These are phyloP conservation scores for Panonychus citri DNA, from an alignment of 1,140 invertebrate genomes.

Conservation along the genomic window DNA sequence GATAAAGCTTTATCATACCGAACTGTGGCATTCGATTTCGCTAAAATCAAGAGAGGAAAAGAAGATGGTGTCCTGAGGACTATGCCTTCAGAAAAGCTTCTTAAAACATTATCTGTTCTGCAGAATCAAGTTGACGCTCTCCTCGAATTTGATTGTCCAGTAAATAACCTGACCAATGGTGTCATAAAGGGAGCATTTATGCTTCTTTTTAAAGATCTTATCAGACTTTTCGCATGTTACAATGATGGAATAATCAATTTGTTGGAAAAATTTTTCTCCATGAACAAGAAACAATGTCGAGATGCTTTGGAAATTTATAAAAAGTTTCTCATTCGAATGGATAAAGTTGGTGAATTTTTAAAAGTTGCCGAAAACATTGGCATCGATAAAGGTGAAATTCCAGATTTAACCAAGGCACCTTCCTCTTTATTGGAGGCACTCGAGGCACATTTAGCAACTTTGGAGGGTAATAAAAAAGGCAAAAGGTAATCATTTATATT, in stretches of 20 bases:
- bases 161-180: conserved; percentile 88
- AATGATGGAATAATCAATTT: conserved; percentile 99
- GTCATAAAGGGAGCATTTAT: conserved; percentile 98
- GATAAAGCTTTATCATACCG: conserved; percentile 96
- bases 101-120: conserved; percentile 85
- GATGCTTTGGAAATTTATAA: conserved; percentile 97
- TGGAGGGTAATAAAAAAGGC: conserved; percentile 67
- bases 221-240: conserved; percentile 95
- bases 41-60: conserved; percentile 95
- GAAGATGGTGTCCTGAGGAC: conserved; percentile 87
- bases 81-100: conserved; percentile 88
- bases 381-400: conserved; percentile 96
- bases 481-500: conserved; percentile 2
- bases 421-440: conserved; percentile 90
- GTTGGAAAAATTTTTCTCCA: conserved; percentile 84
- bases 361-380: conserved; percentile 95
- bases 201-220: conserved; percentile 92
- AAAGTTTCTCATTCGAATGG: conserved; percentile 95
- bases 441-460: conserved; percentile 72
- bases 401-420: conserved; percentile 94
- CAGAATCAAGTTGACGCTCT: conserved; percentile 85
- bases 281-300: conserved; percentile 92
- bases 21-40: conserved; percentile 96
- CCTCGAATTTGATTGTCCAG: conserved; percentile 88
- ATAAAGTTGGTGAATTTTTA: conserved; percentile 90